A percentile compares a stretch with the other conserved stretches of the same genome.
Evolutionary conservation across 2,888 invertebrate species (phyloP).

Genomic region (Tenthredo livida): DNA sequence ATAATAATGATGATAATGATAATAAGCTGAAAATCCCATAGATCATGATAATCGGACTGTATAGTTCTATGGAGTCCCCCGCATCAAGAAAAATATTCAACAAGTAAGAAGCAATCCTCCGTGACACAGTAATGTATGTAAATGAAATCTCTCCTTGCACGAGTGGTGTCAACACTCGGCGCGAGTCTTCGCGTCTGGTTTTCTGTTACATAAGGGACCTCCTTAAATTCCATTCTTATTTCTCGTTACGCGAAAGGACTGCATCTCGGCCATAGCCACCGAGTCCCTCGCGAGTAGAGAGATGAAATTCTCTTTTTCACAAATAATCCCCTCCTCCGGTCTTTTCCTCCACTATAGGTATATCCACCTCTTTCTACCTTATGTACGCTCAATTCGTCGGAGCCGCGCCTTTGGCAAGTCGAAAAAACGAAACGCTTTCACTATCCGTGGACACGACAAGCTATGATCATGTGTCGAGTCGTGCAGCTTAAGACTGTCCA

Average conservation of each 20-base stretch:
- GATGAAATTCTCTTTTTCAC: constrained; percentile 33
- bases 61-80: not conserved
- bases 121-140: constrained; percentile 48
- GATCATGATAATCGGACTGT: not conserved
- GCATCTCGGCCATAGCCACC: constrained; percentile 14
- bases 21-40: not conserved
- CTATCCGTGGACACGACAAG: constrained; percentile 18
- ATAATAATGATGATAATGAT: not conserved
- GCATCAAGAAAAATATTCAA: not conserved
- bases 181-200: constrained; percentile 51
- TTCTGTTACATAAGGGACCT: constrained; percentile 49
- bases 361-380: not conserved
- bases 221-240: constrained; percentile 53
- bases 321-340: not conserved
- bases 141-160: constrained; percentile 52
- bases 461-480: not conserved
- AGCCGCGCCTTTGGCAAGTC: constrained; percentile 35
- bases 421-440: constrained; percentile 51
- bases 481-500: not conserved
- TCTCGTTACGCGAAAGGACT: constrained; percentile 38
- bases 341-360: not conserved
- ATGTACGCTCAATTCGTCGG: not conserved
- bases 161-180: constrained; percentile 49
- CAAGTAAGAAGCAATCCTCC: constrained; percentile 29
- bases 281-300: not conserved